These are phyloP conservation scores for Melanogrammus aeglefinus DNA, from an alignment of 2,797 vertebrate genomes.

Conservation along the genomic window DNA sequence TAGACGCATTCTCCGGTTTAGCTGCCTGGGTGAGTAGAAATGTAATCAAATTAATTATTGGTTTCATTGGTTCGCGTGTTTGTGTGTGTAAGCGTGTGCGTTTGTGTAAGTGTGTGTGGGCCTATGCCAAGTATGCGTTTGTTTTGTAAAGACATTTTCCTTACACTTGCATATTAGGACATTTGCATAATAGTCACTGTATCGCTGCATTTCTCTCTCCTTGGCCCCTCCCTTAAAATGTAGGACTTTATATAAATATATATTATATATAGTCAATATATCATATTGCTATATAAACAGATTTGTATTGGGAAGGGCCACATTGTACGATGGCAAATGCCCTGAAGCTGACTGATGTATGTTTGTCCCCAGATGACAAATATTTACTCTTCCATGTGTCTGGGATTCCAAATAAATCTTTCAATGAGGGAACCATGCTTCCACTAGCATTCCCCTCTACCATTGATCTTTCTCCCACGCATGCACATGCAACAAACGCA, in stretches of 20 bases:
- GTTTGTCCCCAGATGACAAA: conserved; percentile 71
- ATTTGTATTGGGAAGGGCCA: conserved; percentile 22
- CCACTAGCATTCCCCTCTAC: conserved; percentile 41
- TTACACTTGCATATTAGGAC: background rate
- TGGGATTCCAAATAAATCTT: conserved; percentile 59
- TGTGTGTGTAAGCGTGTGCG: background rate
- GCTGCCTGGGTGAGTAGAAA: conserved; percentile 73
- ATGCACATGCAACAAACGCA: background rate
- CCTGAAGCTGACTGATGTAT: conserved; percentile 59
- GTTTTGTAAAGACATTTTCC: background rate
- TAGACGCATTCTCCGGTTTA: conserved; percentile 82
- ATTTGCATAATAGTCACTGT: background rate
- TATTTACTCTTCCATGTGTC: conserved; percentile 70
- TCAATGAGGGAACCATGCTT: conserved; percentile 53
- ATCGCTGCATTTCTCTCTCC: background rate
- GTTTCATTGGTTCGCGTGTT: conserved; percentile 41
- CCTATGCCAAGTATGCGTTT: background rate
- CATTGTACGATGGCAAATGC: conserved; percentile 46
- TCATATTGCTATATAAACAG: conserved; percentile 7
- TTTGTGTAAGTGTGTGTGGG: background rate
- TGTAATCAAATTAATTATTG: conserved; percentile 40
- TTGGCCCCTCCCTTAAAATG: background rate
- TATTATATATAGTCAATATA: background rate
- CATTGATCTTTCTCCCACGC: conserved; percentile 8
- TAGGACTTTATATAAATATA: background rate